Base-by-base conservation (phyloP, 2,888 invertebrate species). In the Ophioninae sp. region DNA sequence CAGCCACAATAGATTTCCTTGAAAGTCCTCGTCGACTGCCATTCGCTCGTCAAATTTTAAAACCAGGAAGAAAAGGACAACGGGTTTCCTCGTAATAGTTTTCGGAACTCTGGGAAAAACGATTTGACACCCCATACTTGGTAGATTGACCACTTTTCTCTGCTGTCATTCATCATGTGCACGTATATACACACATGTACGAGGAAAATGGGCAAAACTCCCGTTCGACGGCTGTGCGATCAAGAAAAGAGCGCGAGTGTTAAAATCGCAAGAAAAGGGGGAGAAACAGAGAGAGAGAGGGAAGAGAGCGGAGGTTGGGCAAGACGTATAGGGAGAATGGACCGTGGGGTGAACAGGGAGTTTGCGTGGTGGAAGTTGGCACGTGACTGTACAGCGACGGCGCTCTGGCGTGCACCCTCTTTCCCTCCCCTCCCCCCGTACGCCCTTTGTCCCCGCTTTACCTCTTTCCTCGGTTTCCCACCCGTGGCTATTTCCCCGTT, bases 301-400 rank as follows among this genome's bases (percentile, higher is more conserved):
- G 73, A 37, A 59, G 59, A 51, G 23, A 9, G 76, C 67, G 63
- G 81, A 83, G 59, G 41, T 61, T 61, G 13, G 44, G 44, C 7
- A 41, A 59, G 41, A 65, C n/a, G 22, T 61, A 61, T n/a, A 61
- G 67, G 51, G 72, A 79, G 78, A 84, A 84, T 85, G 84, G 86
- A 86, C 86, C 79, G 83, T 79, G 79, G 69, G 81, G 74, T 78
- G 65, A 74, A 58, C 17, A 81, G 80, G 72, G 86, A 84, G 86
- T 84, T 85, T 86, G 86, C 86, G 86, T 83, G 84, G 67, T 85
- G 75, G 67, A 44, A 37, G 58, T 71, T 71, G 84, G 78, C 86
- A 87, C 86, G 86, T 86, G 85, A 87, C 86, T 85, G 81, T 37
- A 81, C 79, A 39, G 86, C 86, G 84, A 76, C 85, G 85, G 86